phyloP scores from a whole-genome alignment of 2,797 vertebrate species.

The Gallinago solitaria region DNA sequence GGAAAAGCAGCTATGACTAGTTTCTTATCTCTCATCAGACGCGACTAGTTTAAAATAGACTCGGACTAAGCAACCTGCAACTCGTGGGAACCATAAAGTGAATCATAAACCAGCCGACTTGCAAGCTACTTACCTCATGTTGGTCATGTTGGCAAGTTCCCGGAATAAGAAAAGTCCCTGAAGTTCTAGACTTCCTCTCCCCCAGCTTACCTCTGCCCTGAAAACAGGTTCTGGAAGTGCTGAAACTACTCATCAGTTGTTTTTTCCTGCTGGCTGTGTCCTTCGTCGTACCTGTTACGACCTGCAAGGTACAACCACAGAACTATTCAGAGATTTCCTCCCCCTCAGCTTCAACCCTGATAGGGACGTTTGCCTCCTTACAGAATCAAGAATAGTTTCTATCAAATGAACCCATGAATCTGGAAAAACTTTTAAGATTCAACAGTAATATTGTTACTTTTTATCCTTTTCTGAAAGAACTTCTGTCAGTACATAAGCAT shows the following conservation, averaged over 20 bases:
- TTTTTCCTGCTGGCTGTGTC: not conserved
- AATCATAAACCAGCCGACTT: slow-evolving; percentile 23
- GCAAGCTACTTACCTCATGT: not conserved
- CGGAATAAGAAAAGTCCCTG: not conserved
- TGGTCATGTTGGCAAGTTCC: not conserved
- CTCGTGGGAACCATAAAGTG: not conserved
- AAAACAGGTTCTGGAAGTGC: not conserved
- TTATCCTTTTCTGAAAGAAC: not conserved
- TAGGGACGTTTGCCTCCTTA: not conserved
- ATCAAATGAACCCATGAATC: not conserved
- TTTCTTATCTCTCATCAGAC: slow-evolving; percentile 13
- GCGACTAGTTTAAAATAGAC: slow-evolving; percentile 16
- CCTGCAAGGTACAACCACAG: not conserved
- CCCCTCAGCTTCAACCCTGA: not conserved
- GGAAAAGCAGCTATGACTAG: not conserved
- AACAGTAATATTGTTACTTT: not conserved
- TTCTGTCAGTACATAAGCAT: not conserved
- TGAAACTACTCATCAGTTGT: not conserved
- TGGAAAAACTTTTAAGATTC: not conserved
- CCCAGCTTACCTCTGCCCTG: not conserved
- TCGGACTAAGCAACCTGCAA: slow-evolving; percentile 21
- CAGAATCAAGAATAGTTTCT: not conserved
- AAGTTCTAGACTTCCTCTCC: slow-evolving; percentile 14
- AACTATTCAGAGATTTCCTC: not conserved
- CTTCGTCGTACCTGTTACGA: not conserved